Conservation (phyloP, 2,797 vertebrate species). For the Adrianichthys oophorus region DNA sequence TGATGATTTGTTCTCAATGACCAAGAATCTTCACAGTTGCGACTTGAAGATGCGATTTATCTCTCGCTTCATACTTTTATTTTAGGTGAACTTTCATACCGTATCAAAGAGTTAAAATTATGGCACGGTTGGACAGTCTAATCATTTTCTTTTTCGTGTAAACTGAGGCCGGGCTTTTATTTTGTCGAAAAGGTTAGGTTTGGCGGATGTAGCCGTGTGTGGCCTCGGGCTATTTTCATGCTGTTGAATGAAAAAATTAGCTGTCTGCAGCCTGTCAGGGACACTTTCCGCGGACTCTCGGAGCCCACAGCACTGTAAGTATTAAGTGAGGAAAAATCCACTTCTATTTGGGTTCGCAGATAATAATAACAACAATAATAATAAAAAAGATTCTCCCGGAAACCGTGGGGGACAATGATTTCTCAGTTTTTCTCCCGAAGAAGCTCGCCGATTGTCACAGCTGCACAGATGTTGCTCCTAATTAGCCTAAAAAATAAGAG, state of each 20-base stretch:
- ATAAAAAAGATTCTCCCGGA: neutral
- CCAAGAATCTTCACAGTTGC: too few species aligned
- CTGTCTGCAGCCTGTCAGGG: conserved; percentile 67
- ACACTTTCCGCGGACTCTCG: conserved; percentile 58
- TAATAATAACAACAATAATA: too few species aligned
- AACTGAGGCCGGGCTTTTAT: conserved; percentile 45
- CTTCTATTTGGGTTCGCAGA: too few species aligned
- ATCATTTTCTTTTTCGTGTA: neutral
- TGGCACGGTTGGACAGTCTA: accelerated
- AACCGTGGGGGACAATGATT: neutral
- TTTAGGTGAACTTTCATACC: accelerated
- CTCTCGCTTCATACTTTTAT: accelerated
- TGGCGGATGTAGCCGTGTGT: conserved; percentile 27
- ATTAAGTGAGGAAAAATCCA: neutral
- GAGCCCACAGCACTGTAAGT: conserved; percentile 74
- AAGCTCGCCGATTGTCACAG: conserved; percentile 63
- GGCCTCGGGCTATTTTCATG: conserved; percentile 22
- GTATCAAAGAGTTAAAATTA: too few species aligned
- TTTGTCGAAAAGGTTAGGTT: conserved; percentile 39
- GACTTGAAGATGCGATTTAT: too few species aligned
- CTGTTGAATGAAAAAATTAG: conserved; percentile 60
- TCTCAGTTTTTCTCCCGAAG: conserved; percentile 11
- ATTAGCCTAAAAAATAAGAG: conserved; percentile 5
- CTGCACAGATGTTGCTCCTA: conserved; percentile 54
- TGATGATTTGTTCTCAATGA: too few species aligned